Percentiles rank a stretch among this genome's conserved stretches.
Conservation (phyloP, 2,888 invertebrate genomes). For the Campoletis raptor region DNA sequence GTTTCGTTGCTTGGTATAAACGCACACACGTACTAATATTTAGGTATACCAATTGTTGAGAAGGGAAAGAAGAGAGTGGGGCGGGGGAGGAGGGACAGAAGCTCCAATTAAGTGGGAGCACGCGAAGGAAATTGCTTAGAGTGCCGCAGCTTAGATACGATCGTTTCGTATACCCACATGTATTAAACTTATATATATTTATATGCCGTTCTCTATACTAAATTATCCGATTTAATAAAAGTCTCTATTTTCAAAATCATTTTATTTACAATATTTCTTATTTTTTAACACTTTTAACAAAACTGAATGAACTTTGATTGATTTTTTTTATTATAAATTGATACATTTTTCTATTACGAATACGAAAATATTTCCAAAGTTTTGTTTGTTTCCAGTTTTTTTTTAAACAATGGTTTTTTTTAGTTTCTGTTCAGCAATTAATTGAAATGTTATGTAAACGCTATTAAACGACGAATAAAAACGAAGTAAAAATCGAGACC, state of each 20-base stretch:
- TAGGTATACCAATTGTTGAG: conserved; percentile 66
- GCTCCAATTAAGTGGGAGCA: conserved; percentile 81
- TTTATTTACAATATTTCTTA: not conserved
- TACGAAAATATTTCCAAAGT: not conserved
- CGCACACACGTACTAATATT: conserved; percentile 33
- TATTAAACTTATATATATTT: not conserved
- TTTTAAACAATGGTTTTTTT: not conserved
- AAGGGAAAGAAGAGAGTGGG: conserved; percentile 58
- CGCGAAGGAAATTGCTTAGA: conserved; percentile 82
- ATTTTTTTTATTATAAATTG: not conserved
- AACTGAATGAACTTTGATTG: not conserved
- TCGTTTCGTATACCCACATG: conserved; percentile 70
- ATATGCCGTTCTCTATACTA: not conserved
- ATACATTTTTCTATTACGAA: not conserved
- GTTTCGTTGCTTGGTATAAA: conserved; percentile 38
- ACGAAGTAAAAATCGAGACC: not conserved
- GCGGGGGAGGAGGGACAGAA: conserved; percentile 64
- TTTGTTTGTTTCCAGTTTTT: not conserved
- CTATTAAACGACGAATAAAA: not conserved
- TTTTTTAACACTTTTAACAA: not conserved
- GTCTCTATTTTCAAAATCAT: not conserved
- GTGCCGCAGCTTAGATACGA: conserved; percentile 75
- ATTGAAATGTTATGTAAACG: not conserved
- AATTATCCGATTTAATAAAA: not conserved
- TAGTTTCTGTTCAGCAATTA: not conserved